Evolutionary conservation across 2,888 invertebrate species (phyloP), one percentile per base, ranked within the genome.

Genomic region (Gastracanthus pulcherrimus): DNA sequence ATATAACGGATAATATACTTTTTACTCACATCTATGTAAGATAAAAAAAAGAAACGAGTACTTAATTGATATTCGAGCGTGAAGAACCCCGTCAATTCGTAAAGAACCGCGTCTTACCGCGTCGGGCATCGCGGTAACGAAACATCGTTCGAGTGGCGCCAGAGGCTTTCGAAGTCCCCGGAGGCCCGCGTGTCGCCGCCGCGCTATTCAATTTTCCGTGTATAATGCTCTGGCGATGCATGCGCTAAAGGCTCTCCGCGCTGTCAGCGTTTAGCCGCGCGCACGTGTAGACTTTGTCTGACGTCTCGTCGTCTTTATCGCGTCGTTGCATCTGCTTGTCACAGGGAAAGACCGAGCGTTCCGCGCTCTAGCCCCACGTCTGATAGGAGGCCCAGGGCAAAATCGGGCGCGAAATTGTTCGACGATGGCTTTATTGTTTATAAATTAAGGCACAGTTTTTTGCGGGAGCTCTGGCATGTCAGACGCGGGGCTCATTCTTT

Each of bases 201-300:
- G 60, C 23, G 60, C 60, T 31, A 41, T 74, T 31, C 31, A 62
- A 62, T 74, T 74, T 74, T 74, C 72, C 23, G 31, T 31, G 41
- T n/a, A 19, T 45, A 62, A 74, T 45, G 45, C 23, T n/a, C 34
- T 19, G 34, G 23, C 11, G 19, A 45, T 16, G 6, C 16, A 23
- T 26, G 23, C 38, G 41, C 31, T 69, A 69, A 31, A 62, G 45
- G 62, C 45, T 45, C 16, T 23, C 51, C 31, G 41, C 45, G 38
- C 26, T 58, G n/a, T 38, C 9, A 1, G 38, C 1, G n/a, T n/a
- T n/a, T n/a, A n/a, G n/a, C n/a, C n/a, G n/a, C n/a, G n/a, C n/a
- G n/a, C n/a, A n/a, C n/a, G n/a, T 6, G 9, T n/a, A 55, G 70
- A 26, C 11, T 36, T 38, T 71, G 36, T n/a, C 6, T 55, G 70